Conservation (phyloP, 2,888 invertebrate genomes). For the Gymnocheta viridis region DNA sequence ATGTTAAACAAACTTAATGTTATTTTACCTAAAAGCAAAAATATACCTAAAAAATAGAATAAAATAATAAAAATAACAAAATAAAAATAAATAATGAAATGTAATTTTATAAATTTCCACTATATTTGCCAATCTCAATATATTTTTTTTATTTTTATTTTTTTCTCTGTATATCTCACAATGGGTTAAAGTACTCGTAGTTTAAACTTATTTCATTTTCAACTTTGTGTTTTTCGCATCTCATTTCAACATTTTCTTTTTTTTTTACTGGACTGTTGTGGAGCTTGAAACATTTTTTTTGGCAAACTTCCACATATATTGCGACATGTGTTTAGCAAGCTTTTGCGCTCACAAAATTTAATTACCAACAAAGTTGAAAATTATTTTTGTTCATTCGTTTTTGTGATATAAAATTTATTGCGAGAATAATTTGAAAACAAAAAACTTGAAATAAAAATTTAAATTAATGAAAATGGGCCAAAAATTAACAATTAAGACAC, state of each 20-base stretch:
- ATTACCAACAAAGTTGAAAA: slow-evolving; percentile 45
- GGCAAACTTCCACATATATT: slow-evolving; percentile 56
- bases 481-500: slow-evolving; percentile 25
- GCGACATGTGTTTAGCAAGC: slow-evolving; percentile 54
- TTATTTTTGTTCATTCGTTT: not conserved
- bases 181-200: not conserved
- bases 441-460: not conserved
- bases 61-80: too few relatives aligned
- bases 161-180: not conserved
- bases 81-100: too few relatives aligned
- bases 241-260: not conserved
- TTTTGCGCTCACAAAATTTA: slow-evolving; percentile 46
- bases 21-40: too few relatives aligned
- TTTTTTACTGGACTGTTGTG: not conserved
- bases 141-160: not conserved
- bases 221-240: not conserved
- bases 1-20: too few relatives aligned
- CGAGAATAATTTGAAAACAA: slow-evolving; percentile 1
- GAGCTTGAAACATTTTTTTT: slow-evolving; percentile 25
- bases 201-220: not conserved
- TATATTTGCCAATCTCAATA: not conserved
- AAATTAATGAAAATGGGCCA: not conserved
- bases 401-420: slow-evolving; percentile 10
- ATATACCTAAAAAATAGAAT: too few relatives aligned
- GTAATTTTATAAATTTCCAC: too few relatives aligned